Conservation (phyloP, 1,140 invertebrate genomes). For the Schlechtendalia chinensis region DNA sequence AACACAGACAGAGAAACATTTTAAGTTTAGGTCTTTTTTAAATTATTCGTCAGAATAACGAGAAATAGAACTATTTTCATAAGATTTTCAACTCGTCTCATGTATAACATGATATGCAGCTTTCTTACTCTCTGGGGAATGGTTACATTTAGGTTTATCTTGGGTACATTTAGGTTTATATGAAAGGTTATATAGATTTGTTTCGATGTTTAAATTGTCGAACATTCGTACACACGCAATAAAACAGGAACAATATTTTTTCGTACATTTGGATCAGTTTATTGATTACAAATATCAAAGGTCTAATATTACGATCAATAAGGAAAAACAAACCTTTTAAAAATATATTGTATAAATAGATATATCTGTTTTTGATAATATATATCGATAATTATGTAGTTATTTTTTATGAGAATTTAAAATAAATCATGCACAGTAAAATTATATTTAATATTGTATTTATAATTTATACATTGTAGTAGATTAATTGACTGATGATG, state of each 20-base stretch:
- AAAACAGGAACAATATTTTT: background rate
- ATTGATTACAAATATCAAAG: background rate
- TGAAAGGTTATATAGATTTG: background rate
- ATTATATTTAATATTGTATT: no score
- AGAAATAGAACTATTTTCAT: conserved; percentile 1
- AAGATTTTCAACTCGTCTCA: background rate
- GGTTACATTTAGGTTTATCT: background rate
- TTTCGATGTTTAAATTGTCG: background rate
- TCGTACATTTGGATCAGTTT: background rate
- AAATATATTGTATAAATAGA: no score
- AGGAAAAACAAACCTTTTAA: background rate
- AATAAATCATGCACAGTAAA: no score
- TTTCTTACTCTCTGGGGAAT: background rate
- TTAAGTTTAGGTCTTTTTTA: background rate
- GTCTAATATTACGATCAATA: background rate
- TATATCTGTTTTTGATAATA: no score
- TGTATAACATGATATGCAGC: no score
- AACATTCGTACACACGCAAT: background rate
- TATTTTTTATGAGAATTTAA: no score
- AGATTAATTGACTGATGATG: no score
- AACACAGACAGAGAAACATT: background rate
- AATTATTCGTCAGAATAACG: conserved; percentile 10
- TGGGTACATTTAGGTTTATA: background rate
- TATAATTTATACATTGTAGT: no score
- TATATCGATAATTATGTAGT: no score